phyloP scores from a whole-genome alignment of 2,113 vertebrate genomes.

The Ctenodactylus gundi region DNA sequence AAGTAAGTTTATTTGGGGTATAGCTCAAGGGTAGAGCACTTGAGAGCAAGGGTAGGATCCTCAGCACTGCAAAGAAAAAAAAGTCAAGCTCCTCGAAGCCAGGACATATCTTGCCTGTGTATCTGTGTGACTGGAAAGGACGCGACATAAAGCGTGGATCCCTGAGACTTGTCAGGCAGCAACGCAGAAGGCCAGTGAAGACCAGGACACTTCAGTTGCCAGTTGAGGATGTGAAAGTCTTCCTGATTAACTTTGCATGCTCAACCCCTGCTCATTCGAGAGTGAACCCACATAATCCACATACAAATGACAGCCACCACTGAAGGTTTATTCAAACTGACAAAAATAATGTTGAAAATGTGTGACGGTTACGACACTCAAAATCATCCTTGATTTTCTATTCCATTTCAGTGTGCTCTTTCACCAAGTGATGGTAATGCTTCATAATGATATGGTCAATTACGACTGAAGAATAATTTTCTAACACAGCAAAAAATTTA shows the following conservation, averaged over 20 bases:
- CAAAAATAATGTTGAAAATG: constrained; percentile 32
- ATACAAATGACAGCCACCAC: not conserved
- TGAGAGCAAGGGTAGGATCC: not conserved
- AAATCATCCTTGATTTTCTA: not conserved
- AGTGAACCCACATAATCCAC: not conserved
- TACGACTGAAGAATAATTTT: not conserved
- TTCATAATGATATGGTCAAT: not conserved
- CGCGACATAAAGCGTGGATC: not conserved
- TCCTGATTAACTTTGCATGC: not conserved
- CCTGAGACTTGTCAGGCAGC: not conserved
- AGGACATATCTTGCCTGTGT: not conserved
- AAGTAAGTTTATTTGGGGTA: not conserved
- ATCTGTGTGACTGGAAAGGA: not conserved
- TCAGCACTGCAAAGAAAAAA: not conserved
- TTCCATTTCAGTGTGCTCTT: not conserved
- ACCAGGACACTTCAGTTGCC: not conserved
- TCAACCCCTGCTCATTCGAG: not conserved
- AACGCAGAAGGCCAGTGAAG: not conserved
- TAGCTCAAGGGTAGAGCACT: not conserved
- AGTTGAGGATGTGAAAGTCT: not conserved
- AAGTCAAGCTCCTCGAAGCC: not conserved
- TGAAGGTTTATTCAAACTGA: not conserved
- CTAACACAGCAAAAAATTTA: not conserved
- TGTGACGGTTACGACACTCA: not conserved
- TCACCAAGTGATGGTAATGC: not conserved